These are phyloP conservation scores for Motacilla alba DNA, from an alignment of 2,113 vertebrate species.

Conservation along the genomic window DNA sequence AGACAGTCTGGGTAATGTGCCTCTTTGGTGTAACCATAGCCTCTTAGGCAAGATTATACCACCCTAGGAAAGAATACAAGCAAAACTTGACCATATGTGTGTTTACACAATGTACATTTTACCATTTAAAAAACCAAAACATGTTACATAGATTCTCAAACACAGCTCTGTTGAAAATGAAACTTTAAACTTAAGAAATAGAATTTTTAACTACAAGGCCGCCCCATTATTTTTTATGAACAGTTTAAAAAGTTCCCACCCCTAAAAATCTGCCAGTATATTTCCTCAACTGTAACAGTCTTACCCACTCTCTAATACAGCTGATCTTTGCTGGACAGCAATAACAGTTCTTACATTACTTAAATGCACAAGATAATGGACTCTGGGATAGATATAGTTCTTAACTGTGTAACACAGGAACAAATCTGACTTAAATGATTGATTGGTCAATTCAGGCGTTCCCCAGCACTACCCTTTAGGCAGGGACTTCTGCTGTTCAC, in stretches of 20 bases:
- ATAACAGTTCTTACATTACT: conserved; percentile 42
- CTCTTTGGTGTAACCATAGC: conserved; percentile 63
- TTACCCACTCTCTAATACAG: conserved; percentile 39
- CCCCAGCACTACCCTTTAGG: background rate
- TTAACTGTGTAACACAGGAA: conserved; percentile 22
- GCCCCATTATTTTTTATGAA: conserved; percentile 69
- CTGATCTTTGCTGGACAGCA: conserved; percentile 5
- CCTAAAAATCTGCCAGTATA: conserved; percentile 73
- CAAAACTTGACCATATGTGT: conserved; percentile 51
- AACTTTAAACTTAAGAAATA: conserved; percentile 73
- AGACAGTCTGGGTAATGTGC: conserved; percentile 69
- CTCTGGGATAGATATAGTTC: background rate
- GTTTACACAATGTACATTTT: conserved; percentile 70
- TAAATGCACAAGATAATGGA: background rate
- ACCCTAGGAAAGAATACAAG: conserved; percentile 58
- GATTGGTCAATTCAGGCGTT: background rate
- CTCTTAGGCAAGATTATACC: conserved; percentile 66
- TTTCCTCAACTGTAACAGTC: conserved; percentile 37
- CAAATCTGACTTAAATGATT: background rate
- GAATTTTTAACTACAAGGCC: conserved; percentile 72
- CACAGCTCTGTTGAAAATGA: conserved; percentile 71
- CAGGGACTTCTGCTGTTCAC: conserved; percentile 20
- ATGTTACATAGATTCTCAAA: conserved; percentile 69
- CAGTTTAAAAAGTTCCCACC: conserved; percentile 76
- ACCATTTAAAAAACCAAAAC: conserved; percentile 66